Conservation (phyloP, 2,888 invertebrate genomes). For the Malthinus flaveolus region DNA sequence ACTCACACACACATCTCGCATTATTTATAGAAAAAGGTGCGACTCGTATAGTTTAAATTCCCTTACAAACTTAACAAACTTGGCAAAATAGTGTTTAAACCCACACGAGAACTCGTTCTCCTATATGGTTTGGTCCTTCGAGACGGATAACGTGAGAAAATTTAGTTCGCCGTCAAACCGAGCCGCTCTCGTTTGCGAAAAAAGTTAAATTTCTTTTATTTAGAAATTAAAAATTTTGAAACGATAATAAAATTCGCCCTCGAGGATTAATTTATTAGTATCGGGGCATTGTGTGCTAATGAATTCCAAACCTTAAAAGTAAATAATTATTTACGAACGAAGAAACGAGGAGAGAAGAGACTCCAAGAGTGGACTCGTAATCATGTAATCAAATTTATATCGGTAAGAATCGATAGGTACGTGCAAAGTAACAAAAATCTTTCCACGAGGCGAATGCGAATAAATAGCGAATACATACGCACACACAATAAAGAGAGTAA, state of each 20-base stretch:
- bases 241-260: slow-evolving; percentile 39
- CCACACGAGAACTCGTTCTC: no score
- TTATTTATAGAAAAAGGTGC: slow-evolving; percentile 29
- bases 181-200: slow-evolving; percentile 19
- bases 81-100: no score
- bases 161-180: no score
- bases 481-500: slow-evolving; percentile 4
- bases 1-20: neutral
- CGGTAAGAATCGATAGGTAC: neutral
- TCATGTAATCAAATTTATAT: no score
- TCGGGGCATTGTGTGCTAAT: slow-evolving; percentile 38
- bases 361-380: no score
- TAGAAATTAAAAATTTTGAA: neutral
- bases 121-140: no score
- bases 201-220: slow-evolving; percentile 10
- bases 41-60: slow-evolving; percentile 9
- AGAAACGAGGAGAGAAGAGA: neutral
- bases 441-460: neutral
- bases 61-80: no score
- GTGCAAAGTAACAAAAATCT: neutral
- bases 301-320: slow-evolving; percentile 19
- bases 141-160: no score
- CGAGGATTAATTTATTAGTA: slow-evolving; percentile 38
- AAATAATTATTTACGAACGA: slow-evolving; percentile 6
- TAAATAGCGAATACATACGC: neutral